Conservation (phyloP, 2,797 vertebrate species). For the Danio choprae region DNA sequence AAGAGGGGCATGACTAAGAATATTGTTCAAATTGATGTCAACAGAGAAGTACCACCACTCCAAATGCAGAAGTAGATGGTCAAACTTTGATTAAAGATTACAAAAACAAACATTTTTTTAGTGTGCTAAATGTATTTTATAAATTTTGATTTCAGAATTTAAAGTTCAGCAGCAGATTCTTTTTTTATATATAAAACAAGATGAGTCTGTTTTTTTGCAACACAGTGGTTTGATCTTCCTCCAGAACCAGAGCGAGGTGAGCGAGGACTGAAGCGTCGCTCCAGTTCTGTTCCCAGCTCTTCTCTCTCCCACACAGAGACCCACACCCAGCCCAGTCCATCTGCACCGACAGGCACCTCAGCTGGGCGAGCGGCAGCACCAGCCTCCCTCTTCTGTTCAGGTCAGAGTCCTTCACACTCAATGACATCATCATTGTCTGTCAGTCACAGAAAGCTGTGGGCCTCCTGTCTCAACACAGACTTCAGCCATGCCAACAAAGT, state of each 20-base stretch:
- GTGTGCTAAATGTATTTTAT: too few species aligned
- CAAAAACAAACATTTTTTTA: too few species aligned
- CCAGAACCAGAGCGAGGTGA: constrained; percentile 57
- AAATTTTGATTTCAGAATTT: neutral
- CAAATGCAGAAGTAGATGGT: too few species aligned
- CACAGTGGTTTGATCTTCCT: constrained; percentile 60
- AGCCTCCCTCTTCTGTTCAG: constrained; percentile 73
- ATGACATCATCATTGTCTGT: constrained; percentile 66
- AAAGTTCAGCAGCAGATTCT: neutral
- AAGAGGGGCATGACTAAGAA: too few species aligned
- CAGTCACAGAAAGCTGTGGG: constrained; percentile 61
- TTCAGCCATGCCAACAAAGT: constrained; percentile 54
- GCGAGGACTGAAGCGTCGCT: constrained; percentile 63
- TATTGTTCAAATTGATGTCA: too few species aligned
- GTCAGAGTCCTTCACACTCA: constrained; percentile 69
- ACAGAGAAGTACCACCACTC: too few species aligned
- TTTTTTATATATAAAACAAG: too few species aligned
- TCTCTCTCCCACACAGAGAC: constrained; percentile 65
- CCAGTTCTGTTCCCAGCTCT: constrained; percentile 58
- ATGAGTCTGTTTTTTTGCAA: constrained; percentile 10
- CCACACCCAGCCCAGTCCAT: constrained; percentile 69
- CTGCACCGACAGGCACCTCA: constrained; percentile 69
- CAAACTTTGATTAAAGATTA: too few species aligned
- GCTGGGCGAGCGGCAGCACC: constrained; percentile 68
- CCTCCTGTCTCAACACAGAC: constrained; percentile 55